Evolutionary conservation across 2,888 invertebrate species (phyloP).

Genomic region (Eupithecia pulchellata): DNA sequence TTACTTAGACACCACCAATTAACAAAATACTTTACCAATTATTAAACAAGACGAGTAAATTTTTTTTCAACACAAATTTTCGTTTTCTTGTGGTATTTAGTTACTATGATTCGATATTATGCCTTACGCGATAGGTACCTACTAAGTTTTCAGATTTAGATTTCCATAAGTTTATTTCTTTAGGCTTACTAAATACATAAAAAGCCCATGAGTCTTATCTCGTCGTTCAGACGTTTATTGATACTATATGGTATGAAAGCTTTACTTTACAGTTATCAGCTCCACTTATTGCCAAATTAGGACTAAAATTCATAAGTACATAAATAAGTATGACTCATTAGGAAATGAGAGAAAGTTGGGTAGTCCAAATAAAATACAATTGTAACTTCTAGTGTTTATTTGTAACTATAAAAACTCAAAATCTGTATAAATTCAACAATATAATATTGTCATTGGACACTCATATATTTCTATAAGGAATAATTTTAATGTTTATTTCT

Average conservation of each 20-base stretch:
- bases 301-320: not conserved
- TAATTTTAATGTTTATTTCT: too few relatives aligned
- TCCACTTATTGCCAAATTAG: not conserved
- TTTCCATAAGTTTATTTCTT: too few relatives aligned
- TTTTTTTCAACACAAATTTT: too few relatives aligned
- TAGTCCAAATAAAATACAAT: not conserved
- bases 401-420: constrained; percentile 4
- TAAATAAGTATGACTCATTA: not conserved
- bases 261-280: not conserved
- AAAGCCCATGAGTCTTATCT: not conserved
- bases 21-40: not conserved
- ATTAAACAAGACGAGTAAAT: not conserved
- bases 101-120: not conserved
- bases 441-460: constrained; percentile 4
- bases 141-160: too few relatives aligned
- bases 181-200: not conserved
- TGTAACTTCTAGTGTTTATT: constrained; percentile 8
- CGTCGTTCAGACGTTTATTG: not conserved
- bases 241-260: not conserved
- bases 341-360: not conserved
- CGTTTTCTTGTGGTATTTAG: not conserved
- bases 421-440: constrained; percentile 17
- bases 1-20: not conserved
- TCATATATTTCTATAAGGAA: constrained; percentile 2
- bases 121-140: not conserved